Evolutionary conservation across 2,888 invertebrate species (phyloP), one percentile per base, ranked within the genome.

Genomic region (Artemia sp.): DNA sequence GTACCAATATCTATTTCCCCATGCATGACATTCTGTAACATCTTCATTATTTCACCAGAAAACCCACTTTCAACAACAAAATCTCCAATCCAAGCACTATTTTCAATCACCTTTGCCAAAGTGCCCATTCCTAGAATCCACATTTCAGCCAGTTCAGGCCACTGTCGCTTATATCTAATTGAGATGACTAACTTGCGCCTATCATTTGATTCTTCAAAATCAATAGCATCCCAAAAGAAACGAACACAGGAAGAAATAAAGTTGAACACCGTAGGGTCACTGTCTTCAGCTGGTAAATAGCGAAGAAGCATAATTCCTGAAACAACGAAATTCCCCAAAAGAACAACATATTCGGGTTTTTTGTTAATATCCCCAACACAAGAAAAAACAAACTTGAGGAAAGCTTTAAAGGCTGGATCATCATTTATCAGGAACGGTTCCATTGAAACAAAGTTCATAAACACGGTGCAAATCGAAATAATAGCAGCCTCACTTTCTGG

Each of bases 81-180:
- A 75, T 92, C 90, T 0, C 90, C 89, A 72, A 92, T 85, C 92
- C 92, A 92, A 6, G 91, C 90, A 72, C 92, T 84, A 72, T 86
- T 83, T 19, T 89, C 85, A 64, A 92, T 79, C 0, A 92, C 86
- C 52, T 86, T 85, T 75, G 90, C 86, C 83, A 93, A 87, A 1
- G 92, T 92, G 78, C 92, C 92, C 90, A 93, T 91, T 38, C 92
- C 92, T 72, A 93, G 81, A 78, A 92, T 93, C 93, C 93, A 93
- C 12, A 93, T 80, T 76, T 93, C 93, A 77, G 87, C 88, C 71
- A 93, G 83, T 77, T 92, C 92, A 81, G 86, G 85, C 93, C 93
- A 93, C 75, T 86, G 83, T 77, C 89, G 87, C 76, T 91, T 90
- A 78, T 93, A 93, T 4, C 85, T 81, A 81, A 90, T 87, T 1